Conservation (phyloP, 2,797 vertebrate genomes). For the Loriculus beryllinus region DNA sequence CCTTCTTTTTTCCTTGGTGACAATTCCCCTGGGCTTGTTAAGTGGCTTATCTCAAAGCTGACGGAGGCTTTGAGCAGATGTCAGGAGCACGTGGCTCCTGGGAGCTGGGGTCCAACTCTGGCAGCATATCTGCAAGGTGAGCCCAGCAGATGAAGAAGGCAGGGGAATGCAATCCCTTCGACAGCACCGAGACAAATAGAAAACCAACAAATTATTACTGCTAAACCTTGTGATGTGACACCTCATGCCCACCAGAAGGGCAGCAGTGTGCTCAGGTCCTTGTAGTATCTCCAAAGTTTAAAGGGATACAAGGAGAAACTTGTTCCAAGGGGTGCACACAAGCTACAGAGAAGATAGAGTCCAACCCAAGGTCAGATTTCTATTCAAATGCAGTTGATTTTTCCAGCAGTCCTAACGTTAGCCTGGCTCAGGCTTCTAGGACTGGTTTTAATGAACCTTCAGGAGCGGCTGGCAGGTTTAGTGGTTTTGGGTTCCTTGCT, state of each 20-base stretch:
- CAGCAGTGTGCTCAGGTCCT: not conserved
- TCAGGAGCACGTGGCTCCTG: constrained; percentile 37
- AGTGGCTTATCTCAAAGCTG: constrained; percentile 59
- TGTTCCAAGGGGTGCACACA: not conserved
- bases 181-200: not conserved
- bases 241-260: not conserved
- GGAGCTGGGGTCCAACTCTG: not conserved
- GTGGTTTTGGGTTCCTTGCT: not conserved
- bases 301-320: not conserved
- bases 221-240: not conserved
- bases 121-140: not conserved
- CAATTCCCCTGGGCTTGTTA: constrained; percentile 57
- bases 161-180: not conserved
- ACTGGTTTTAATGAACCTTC: not conserved
- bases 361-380: not conserved
- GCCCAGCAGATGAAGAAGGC: not conserved
- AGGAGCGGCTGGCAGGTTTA: not conserved
- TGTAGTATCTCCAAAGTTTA: not conserved
- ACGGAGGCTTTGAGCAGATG: constrained; percentile 52
- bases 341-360: not conserved
- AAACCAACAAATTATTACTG: not conserved
- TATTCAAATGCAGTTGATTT: accelerated
- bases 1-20: not conserved
- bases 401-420: not conserved
- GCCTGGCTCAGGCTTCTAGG: not conserved